Evolutionary conservation across 2,888 invertebrate genomes (phyloP).

Genomic region (Dynastes hyllus): DNA sequence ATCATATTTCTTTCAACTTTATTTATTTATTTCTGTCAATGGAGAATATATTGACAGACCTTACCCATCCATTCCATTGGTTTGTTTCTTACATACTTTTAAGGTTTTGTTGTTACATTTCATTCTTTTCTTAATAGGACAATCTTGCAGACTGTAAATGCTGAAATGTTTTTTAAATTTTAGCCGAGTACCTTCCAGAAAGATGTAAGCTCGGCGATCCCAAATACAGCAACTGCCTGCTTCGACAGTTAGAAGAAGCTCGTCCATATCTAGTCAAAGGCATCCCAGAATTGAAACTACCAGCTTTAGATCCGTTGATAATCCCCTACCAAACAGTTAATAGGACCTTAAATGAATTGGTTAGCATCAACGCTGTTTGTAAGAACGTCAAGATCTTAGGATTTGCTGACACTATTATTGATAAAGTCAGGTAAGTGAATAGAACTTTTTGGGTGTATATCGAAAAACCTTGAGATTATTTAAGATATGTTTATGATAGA

Average conservation of each 20-base stretch:
- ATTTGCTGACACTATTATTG: constrained; percentile 77
- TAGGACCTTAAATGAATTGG: constrained; percentile 78
- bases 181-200: constrained; percentile 79
- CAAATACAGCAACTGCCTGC: constrained; percentile 77
- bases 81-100: no score
- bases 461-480: background rate
- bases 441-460: background rate
- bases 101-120: no score
- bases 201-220: constrained; percentile 78
- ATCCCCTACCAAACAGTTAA: constrained; percentile 81
- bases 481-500: background rate
- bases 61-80: no score
- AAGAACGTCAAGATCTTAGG: constrained; percentile 79
- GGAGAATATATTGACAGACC: no score
- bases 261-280: constrained; percentile 76
- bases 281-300: constrained; percentile 80
- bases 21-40: no score
- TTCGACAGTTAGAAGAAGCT: constrained; percentile 75
- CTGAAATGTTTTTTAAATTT: constrained; percentile 56
- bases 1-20: no score
- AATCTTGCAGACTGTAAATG: no score
- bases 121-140: no score
- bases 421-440: constrained; percentile 77
- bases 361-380: constrained; percentile 79
- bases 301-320: constrained; percentile 81